Base-by-base conservation (phyloP, 2,888 invertebrate genomes). In the Heliconius charithonia region DNA sequence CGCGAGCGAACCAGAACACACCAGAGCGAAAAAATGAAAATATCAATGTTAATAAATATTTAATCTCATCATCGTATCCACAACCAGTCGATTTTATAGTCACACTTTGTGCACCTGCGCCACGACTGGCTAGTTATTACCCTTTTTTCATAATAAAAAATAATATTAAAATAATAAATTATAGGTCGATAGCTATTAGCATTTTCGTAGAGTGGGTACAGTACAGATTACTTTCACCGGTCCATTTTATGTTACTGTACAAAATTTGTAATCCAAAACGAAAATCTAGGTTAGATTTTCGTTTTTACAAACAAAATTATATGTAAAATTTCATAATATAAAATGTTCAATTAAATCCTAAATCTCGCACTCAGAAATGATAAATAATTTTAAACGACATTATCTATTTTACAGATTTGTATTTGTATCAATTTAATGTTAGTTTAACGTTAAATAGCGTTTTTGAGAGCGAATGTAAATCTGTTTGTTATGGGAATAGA, bases 311-410 rank as follows among this genome's bases (percentile, higher is more conserved):
- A 22, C n/a, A 67, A 41, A 6, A 41, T 32, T 13, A 32, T 13
- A 12, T 71, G 7, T 59, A 32, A 72, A 59, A 32, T 16, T 56
- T 59, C 59, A 37, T 72, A 37, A 10, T 37, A 59, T 22, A 59
- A n/a, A 59, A 16, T 72, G 32, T 72, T 32, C 29, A 72, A 32
- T 72, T 72, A 41, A 69, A 41, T n/a, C n/a, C 25, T 41, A 41
- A 16, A 69, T 25, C n/a, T 37, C 25, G 32, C 27, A 51, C 32
- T 71, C 12, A 29, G 32, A 37, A 67, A 37, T 37, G 41, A n/a
- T 16, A 41, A 13, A 41, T 7, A 69, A 16, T 25, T 37, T 41
- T 25, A 69, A 16, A 9, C 25, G 9, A 41, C 25, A 25, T 69
- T 69, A 69, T 41, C 41, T 69, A 41, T 41, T 13, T 6, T 2